Conservation (phyloP, 2,113 vertebrate species). For the Lepidothrix coronata region DNA sequence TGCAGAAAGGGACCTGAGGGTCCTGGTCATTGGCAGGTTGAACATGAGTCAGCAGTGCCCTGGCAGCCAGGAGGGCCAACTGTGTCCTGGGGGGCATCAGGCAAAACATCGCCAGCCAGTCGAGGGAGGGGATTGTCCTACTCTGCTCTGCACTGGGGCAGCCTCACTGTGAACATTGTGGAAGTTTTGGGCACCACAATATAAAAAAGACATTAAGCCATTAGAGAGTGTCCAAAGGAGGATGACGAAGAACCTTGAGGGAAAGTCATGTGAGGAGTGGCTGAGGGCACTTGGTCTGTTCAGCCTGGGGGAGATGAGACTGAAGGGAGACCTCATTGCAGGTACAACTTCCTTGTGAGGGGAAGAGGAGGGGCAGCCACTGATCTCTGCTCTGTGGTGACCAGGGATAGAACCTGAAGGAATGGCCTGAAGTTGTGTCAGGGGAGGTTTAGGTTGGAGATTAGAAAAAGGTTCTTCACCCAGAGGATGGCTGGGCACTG, state of each 20-base stretch:
- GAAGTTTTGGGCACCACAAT: not conserved
- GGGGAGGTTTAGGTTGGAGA: not conserved
- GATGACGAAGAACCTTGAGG: not conserved
- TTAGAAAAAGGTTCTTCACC: no score
- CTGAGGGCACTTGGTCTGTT: not conserved
- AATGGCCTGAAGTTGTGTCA: not conserved
- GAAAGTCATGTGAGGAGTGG: accelerated
- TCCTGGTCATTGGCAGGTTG: not conserved
- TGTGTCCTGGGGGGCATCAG: not conserved
- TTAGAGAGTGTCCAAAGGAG: not conserved
- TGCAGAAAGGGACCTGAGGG: not conserved
- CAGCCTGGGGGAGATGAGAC: not conserved
- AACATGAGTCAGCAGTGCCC: not conserved
- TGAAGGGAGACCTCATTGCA: not conserved
- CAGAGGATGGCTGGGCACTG: not conserved
- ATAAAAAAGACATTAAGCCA: no score
- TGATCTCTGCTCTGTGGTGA: not conserved
- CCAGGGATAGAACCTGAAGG: not conserved
- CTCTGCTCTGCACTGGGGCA: not conserved
- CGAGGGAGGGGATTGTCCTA: not conserved
- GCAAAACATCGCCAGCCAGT: accelerated
- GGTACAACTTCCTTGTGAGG: not conserved
- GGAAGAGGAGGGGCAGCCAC: not conserved
- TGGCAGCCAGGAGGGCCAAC: not conserved
- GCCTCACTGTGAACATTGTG: not conserved